Evolutionary conservation across 1,140 invertebrate genomes (phyloP), one percentile per base, ranked within the genome.

Genomic region (Euura saliciscinereae): DNA sequence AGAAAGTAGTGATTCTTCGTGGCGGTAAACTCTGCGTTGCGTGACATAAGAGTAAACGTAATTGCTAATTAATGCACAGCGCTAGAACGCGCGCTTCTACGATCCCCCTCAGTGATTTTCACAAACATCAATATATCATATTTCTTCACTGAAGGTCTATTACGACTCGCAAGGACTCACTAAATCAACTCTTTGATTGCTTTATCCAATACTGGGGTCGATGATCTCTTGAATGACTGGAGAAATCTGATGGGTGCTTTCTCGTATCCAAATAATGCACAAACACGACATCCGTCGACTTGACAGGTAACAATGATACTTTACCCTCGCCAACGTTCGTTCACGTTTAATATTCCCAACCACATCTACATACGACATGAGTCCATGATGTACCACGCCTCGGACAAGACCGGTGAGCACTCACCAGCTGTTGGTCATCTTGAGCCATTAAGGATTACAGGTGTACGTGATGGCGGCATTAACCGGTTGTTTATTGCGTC

Each of bases 401-500:
- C 51, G 51, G 51, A 59, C 51, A 59, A 8, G 51, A 59, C 51
- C 51, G 28, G 28, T 28, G 28, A 28, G 51, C 3, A 59, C 51
- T 59, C 13, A 59, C 51, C 51, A 59, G 51, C 5, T n/a, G 51
- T 8, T 59, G 3, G 51, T 59, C 51, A 59, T 59, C 51, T 59
- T n/a, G 51, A n/a, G 13, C 51, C 8, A 59, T 59, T 59, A 59
- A 59, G 13, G 51, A 59, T 8, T 59, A 59, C 51, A 59, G 51
- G 51, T 59, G 51, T 59, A 59, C 51, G 51, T 59, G 51, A 59
- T n/a, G 51, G 51, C 13, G 51, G 10, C 51, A 59, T 59, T 59
- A 59, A 59, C 51, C 51, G 51, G 51, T 59, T 59, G 51, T 59
- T 59, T 59, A 59, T n/a, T 59, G 51, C 51, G 10, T 59, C 51